A percentile compares a stretch with the other conserved stretches of the same genome.
phyloP scores from a whole-genome alignment of 2,797 vertebrate genomes.

The Artibeus lituratus region DNA sequence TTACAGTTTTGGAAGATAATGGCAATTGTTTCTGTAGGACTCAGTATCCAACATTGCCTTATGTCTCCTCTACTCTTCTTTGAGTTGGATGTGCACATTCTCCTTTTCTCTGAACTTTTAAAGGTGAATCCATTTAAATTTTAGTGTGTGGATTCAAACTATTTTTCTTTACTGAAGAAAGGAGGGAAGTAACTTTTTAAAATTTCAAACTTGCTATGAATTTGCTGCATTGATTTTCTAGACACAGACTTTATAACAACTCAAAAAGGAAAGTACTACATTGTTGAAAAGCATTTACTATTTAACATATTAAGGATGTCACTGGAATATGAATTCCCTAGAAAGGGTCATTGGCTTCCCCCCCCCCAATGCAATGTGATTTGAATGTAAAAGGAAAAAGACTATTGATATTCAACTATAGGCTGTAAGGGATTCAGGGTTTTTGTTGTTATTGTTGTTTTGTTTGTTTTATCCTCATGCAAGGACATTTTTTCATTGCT shows the following conservation, averaged over 20 bases:
- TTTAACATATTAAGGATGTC: neutral
- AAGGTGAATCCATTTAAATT: neutral
- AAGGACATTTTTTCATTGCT: neutral
- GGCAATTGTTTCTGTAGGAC: neutral
- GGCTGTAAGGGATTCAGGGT: neutral
- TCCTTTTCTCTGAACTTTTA: neutral
- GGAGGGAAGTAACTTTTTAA: neutral
- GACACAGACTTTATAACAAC: slow-evolving; percentile 18
- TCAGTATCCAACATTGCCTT: neutral
- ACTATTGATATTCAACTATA: neutral
- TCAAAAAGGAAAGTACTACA: neutral
- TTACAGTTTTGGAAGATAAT: neutral
- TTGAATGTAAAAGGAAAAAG: neutral
- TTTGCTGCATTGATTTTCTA: slow-evolving; percentile 12
- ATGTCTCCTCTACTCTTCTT: neutral
- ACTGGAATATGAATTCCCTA: slow-evolving; percentile 13
- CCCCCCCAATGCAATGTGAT: neutral
- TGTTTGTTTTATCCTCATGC: neutral
- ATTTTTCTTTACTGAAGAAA: neutral
- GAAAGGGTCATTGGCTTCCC: slow-evolving; percentile 37
- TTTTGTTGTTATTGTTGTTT: neutral
- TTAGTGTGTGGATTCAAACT: neutral
- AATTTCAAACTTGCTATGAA: neutral
- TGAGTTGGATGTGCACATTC: neutral
- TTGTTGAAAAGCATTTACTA: slow-evolving; percentile 24